Base-by-base conservation (phyloP, 2,113 vertebrate species). In the Chaetodon trifascialis region DNA sequence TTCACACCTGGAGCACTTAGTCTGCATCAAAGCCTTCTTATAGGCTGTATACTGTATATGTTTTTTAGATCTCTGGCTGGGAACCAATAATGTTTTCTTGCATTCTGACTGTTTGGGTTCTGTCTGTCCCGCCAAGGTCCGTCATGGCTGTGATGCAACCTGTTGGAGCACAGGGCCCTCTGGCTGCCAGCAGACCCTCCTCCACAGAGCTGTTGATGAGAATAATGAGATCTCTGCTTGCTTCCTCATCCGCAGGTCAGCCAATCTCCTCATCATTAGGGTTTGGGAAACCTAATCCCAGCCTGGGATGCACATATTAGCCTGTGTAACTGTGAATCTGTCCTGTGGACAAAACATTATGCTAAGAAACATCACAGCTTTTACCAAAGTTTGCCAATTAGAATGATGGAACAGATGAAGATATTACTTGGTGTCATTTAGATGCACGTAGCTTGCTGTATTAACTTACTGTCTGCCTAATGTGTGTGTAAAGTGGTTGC, bases 241-340 rank as follows among this genome's bases (percentile, higher is more conserved):
- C 92, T 99, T 99, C 88, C 97, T 99, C 65, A 96, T 99, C 80
- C 98, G 98, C 95, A 99, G 98, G 98, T 99, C 55, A 72, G 88
- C 25, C n/a, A 56, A 0, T 59, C 9, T 69, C 49, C 21, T 42
- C n/a, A 51, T 11, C 6, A 16, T 15, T 40, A 17, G 4, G 17
- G 9, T 52, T 44, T n/a, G 38, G 51, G 19, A 59, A 58, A 30
- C 8, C 2, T 59, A 23, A 72, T 54, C 19, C n/a, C 2, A 49
- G 17, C 1, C 0, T 2, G 19, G 4, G 23, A 30, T 71, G 9
- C 49, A 80, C 21, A 60, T 30, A 36, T 30, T 38, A 47, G 2
- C 15, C 12, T 17, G 11, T n/a, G n/a, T n/a, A 73, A 58, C 34
- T 66, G 1, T 47, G 11, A 59, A 25, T 70, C 1, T 58, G 7